phyloP scores from a whole-genome alignment of 2,113 vertebrate genomes.

The Prunella himalayana region DNA sequence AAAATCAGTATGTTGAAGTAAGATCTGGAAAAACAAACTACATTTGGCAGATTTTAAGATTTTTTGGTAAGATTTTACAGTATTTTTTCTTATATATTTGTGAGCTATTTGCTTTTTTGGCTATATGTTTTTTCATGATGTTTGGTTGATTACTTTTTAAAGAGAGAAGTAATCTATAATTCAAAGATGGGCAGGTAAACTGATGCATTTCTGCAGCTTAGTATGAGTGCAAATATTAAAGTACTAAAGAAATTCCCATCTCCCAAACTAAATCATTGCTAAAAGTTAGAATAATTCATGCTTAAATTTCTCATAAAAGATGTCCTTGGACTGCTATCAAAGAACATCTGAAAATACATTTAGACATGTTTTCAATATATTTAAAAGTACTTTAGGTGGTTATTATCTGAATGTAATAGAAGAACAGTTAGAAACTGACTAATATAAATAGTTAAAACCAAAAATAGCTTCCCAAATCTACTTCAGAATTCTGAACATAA shows the following conservation, averaged over 20 bases:
- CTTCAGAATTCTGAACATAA: background rate
- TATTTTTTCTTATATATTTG: background rate
- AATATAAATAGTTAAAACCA: background rate
- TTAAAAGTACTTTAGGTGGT: background rate
- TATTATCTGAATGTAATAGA: background rate
- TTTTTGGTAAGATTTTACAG: no score
- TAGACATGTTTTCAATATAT: background rate
- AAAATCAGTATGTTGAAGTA: background rate
- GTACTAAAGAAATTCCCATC: background rate
- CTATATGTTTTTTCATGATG: background rate
- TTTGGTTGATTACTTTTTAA: background rate
- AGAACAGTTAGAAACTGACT: background rate
- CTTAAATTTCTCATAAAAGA: background rate
- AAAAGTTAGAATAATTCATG: background rate
- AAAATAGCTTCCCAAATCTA: background rate
- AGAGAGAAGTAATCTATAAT: background rate
- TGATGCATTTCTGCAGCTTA: background rate
- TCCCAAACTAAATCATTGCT: background rate
- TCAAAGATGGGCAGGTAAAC: background rate
- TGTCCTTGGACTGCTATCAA: background rate
- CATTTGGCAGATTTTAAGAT: no score
- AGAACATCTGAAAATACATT: background rate
- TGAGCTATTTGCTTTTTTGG: background rate
- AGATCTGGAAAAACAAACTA: background rate
- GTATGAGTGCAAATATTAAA: background rate